Conservation (phyloP, 1,140 invertebrate species). For the Homarus americanus region DNA sequence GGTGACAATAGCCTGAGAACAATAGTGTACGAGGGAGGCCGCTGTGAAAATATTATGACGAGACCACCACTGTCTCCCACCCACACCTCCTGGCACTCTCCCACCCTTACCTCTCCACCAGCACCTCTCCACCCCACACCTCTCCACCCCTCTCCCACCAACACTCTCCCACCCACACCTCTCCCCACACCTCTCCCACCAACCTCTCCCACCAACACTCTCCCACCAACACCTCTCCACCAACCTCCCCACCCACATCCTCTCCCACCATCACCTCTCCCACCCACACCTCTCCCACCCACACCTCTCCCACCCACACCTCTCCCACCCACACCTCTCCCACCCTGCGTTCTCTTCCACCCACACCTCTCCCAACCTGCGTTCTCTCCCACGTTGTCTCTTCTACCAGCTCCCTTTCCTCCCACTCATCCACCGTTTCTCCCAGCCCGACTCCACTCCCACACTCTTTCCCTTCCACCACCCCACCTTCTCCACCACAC, state of each 20-base stretch:
- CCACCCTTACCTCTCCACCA: not conserved
- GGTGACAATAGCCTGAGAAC: constrained; percentile 12
- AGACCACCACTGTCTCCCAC: not conserved
- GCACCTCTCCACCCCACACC: not conserved
- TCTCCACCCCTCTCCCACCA: not conserved
- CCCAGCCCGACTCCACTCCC: no score
- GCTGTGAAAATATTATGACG: constrained; percentile 43
- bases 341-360: not conserved
- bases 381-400: not conserved
- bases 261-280: not conserved
- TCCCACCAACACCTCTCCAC: not conserved
- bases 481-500: no score
- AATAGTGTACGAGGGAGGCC: not conserved
- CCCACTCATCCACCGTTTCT: not conserved
- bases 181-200: not conserved
- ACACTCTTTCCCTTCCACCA: no score
- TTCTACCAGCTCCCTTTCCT: not conserved
- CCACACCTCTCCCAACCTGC: not conserved
- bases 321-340: not conserved
- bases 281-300: not conserved
- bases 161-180: not conserved
- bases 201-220: not conserved
- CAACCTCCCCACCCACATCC: not conserved
- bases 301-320: not conserved
- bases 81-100: not conserved